Evolutionary conservation across 92 coral and sea anemone genomes (phyloP), one percentile per base, ranked within the genome.

Genomic region (Epizoanthus illoricatus): DNA sequence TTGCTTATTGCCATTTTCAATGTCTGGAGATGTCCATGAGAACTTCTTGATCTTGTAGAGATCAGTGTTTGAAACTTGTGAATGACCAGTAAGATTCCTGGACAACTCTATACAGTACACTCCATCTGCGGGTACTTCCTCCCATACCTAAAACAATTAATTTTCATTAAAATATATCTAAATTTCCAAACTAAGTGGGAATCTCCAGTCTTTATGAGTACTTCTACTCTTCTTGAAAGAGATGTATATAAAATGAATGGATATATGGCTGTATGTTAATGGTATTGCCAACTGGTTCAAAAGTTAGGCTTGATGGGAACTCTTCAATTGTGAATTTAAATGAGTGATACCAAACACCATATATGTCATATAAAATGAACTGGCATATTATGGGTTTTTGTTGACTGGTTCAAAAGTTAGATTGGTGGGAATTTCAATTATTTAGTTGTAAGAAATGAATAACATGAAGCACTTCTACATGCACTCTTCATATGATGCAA

Each of bases 61-160:
- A 8, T 52, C 9, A 13, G 20, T n/a, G 10, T 36, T 54, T 70
- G 57, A 64, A 15, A 40, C 76, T 58, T 21, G 23, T 16, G 69
- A 71, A 3, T 67, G 75, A 42, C 45, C 41, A 21, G 28, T 40
- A 15, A 39, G 13, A 3, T 79, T 75, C 7, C 76, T 76, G 15
- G 76, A 75, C 33, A 85, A 76, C 69, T 97, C 98, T 43, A 97
- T 69, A 39, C 94, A 93, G 80, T 93, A 97, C 39, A 97, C 74
- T 8, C 99, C 99, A 88, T 90, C 90, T 43, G 99, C 98, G 19
- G 99, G 98, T 33, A 97, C 76, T 49, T 97, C 98, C 69, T 88
- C 90, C 92, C 92, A 91, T 15, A 66, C 80, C 99, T 97, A 85
- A 71, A 88, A 84, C 33, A 52, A 18, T 33, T 9, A n/a, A 60